These are phyloP conservation scores for Monoplex corrugatus DNA, from an alignment of 2,888 invertebrate genomes.

Conservation along the genomic window DNA sequence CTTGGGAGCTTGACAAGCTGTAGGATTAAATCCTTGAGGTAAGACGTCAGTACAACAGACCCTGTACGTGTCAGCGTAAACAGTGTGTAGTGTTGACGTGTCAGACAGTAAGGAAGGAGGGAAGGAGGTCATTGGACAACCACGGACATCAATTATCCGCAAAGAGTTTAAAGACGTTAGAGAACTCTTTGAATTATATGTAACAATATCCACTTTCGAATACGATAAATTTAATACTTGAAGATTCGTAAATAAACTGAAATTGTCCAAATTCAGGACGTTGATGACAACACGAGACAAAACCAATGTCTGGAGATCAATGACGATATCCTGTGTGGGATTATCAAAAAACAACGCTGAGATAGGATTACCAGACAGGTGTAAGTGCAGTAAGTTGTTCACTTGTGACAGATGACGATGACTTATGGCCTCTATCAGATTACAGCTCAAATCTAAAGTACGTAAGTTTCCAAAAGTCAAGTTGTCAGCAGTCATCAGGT, in stretches of 20 bases:
- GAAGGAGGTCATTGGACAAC: not conserved
- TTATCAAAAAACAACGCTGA: not conserved
- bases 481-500: not conserved
- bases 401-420: not conserved
- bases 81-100: not conserved
- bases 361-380: not conserved
- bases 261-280: not conserved
- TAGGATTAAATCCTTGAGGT: not conserved
- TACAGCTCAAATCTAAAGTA: not conserved
- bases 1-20: not conserved
- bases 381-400: not conserved
- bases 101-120: not conserved
- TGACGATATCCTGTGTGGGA: not conserved
- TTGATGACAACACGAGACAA: not conserved
- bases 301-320: not conserved
- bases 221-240: not conserved
- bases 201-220: not conserved
- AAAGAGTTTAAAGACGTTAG: not conserved
- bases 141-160: not conserved
- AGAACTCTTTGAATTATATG: not conserved
- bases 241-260: not conserved
- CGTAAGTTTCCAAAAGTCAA: not conserved
- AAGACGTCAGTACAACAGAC: slow-evolving; percentile 30
- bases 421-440: no score
- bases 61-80: slow-evolving; percentile 34